These are phyloP conservation scores for Hyles euphorbiae DNA, from an alignment of 1,140 invertebrate species.

Conservation along the genomic window DNA sequence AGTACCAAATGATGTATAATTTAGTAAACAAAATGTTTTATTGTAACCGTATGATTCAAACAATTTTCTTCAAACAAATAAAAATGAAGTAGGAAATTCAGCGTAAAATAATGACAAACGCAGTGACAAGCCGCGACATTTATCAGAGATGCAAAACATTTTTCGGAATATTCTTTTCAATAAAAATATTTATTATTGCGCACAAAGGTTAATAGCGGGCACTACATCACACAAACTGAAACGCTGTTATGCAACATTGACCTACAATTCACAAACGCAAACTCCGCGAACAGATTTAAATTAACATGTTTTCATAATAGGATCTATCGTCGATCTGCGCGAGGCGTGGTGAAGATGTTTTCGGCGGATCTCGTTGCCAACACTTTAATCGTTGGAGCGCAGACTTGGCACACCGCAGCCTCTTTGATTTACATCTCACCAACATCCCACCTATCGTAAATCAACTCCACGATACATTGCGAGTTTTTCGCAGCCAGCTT, in stretches of 20 bases:
- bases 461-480: slow-evolving; percentile 40
- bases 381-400: slow-evolving; percentile 45
- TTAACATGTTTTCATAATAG: slow-evolving; percentile 42
- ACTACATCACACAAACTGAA: too few relatives aligned
- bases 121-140: too few relatives aligned
- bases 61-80: too few relatives aligned
- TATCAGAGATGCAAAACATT: slow-evolving; percentile 6
- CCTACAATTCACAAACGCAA: slow-evolving; percentile 1
- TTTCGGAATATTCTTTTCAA: too few relatives aligned
- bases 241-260: too few relatives aligned
- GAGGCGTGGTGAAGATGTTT: slow-evolving; percentile 48
- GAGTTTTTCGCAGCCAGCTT: slow-evolving; percentile 1
- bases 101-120: slow-evolving; percentile 9
- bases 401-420: slow-evolving; percentile 52
- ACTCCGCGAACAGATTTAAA: slow-evolving; percentile 37
- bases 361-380: slow-evolving; percentile 49
- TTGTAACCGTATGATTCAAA: too few relatives aligned
- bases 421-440: slow-evolving; percentile 70
- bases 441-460: slow-evolving; percentile 54
- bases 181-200: too few relatives aligned
- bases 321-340: slow-evolving; percentile 26
- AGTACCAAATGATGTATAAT: too few relatives aligned
- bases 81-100: slow-evolving; percentile 9
- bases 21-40: too few relatives aligned
- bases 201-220: too few relatives aligned